Conservation (phyloP, 1,140 invertebrate species). For the Hypothenemus hampei region DNA sequence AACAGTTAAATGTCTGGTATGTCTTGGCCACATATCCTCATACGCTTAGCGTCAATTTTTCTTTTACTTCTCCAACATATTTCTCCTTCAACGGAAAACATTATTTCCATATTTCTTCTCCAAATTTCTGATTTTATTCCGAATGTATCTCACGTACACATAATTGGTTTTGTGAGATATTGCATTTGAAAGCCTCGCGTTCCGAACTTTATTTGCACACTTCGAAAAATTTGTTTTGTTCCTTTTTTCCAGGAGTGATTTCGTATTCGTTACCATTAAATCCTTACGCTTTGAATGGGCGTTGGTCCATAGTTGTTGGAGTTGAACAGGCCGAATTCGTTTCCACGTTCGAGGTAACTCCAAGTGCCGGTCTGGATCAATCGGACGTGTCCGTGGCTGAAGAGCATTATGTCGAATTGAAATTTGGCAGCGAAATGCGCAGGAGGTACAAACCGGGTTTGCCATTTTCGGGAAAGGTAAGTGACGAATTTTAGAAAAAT, state of each 20-base stretch:
- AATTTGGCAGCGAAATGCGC: slow-evolving; percentile 58
- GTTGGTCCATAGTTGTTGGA: slow-evolving; percentile 53
- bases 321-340: slow-evolving; percentile 51
- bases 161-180: no score
- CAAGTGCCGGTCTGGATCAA: slow-evolving; percentile 32
- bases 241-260: slow-evolving; percentile 49
- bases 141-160: no score
- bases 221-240: not conserved
- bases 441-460: slow-evolving; percentile 59
- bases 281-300: slow-evolving; percentile 49
- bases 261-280: slow-evolving; percentile 52
- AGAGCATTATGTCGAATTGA: slow-evolving; percentile 60
- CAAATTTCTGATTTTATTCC: no score
- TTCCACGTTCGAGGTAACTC: slow-evolving; percentile 46
- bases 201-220: not conserved
- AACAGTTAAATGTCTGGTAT: no score
- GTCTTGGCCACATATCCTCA: no score
- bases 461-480: slow-evolving; percentile 58
- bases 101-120: no score
- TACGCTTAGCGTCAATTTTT: no score
- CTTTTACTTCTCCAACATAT: no score
- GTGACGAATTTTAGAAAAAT: not conserved
- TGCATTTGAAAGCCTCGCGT: not conserved
- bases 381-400: slow-evolving; percentile 56
- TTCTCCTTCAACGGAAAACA: no score